Conservation (phyloP, 2,888 invertebrate species). For the Acleris laterana region DNA sequence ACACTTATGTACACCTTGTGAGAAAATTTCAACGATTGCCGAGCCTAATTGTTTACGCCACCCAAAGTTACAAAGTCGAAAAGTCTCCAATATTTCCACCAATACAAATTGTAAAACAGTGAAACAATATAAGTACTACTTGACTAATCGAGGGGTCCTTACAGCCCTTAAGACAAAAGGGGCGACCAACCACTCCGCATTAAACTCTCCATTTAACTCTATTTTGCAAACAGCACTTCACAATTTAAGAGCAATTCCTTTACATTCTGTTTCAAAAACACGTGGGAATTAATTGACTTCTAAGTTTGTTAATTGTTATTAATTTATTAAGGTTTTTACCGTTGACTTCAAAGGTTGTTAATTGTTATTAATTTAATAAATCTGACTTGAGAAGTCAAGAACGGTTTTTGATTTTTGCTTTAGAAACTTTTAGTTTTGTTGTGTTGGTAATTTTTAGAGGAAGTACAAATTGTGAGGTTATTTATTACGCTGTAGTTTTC, state of each 20-base stretch:
- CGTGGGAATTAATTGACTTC: conserved; percentile 56
- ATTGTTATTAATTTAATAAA: conserved; percentile 1
- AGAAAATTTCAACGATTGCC: not conserved
- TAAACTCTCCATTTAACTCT: conserved; percentile 65
- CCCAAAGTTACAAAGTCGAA: conserved; percentile 12
- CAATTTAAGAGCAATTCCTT: conserved; percentile 55
- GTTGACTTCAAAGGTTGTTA: conserved; percentile 16
- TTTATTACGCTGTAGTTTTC: too few relatives aligned
- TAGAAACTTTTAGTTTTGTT: not conserved
- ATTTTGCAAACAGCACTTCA: conserved; percentile 77
- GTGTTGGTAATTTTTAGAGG: not conserved
- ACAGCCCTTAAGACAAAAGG: conserved; percentile 61
- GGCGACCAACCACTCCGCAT: conserved; percentile 48
- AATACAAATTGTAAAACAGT: conserved; percentile 11
- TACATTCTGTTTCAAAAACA: conserved; percentile 63
- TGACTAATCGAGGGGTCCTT: conserved; percentile 13
- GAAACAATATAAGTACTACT: conserved; percentile 5
- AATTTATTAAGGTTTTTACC: not conserved
- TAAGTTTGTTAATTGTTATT: conserved; percentile 12
- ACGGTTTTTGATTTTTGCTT: not conserved
- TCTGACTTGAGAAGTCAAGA: not conserved
- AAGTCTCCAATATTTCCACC: conserved; percentile 6
- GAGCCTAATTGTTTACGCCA: not conserved
- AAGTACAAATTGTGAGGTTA: not conserved
- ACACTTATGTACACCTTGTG: not conserved